Percentiles rank a stretch among this genome's conserved stretches.
Evolutionary conservation across 2,113 vertebrate species (phyloP).

Genomic region (Megalops atlanticus): DNA sequence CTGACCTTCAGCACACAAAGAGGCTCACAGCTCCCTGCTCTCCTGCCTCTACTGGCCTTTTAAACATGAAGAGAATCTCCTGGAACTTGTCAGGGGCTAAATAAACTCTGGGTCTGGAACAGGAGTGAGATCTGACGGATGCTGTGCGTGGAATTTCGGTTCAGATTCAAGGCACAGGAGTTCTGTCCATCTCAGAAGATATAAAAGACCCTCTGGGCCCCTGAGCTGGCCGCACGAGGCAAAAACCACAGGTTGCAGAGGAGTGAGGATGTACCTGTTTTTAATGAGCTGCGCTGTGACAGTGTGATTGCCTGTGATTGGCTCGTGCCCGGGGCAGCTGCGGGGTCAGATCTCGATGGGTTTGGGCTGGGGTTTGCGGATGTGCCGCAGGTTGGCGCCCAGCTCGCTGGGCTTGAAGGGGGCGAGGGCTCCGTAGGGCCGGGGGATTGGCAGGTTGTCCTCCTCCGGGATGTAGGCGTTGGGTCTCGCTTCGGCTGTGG

Average conservation of each 20-base stretch:
- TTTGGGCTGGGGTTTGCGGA: conserved; percentile 75
- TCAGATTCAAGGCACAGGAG: neutral
- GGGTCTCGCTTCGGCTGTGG: conserved; percentile 76
- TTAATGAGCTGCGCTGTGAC: neutral
- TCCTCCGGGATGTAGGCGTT: conserved; percentile 73
- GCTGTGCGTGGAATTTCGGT: neutral
- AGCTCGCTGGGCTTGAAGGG: conserved; percentile 80
- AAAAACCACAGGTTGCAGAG: neutral
- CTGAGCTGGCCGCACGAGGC: neutral
- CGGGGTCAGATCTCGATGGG: conserved; percentile 71
- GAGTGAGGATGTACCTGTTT: neutral
- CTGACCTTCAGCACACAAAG: neutral
- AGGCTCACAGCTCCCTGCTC: neutral
- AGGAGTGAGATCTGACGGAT: neutral
- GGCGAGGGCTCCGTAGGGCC: conserved; percentile 75
- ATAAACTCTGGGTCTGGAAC: neutral
- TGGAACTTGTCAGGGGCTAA: neutral
- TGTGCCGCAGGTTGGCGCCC: conserved; percentile 74
- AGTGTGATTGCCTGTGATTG: neutral
- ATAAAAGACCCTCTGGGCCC: neutral
- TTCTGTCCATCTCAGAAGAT: neutral
- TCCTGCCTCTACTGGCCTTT: neutral
- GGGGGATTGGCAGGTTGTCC: conserved; percentile 71
- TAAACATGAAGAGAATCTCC: neutral
- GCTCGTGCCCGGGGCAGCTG: too few relatives aligned